Conservation (phyloP, 2,797 vertebrate species). For the Philypnodon macrostomus region DNA sequence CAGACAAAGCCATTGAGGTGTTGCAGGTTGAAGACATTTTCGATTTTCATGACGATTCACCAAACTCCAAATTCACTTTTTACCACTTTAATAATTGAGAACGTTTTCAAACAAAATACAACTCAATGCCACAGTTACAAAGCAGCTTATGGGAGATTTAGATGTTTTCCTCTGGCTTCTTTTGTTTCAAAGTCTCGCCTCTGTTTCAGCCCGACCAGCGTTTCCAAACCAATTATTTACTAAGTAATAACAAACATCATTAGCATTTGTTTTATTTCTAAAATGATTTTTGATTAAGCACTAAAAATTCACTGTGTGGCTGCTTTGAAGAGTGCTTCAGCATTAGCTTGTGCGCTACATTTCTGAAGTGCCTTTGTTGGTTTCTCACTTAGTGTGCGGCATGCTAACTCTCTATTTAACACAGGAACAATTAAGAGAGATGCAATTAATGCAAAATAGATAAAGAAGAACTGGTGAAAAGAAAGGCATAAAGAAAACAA, state of each 20-base stretch:
- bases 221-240: constrained; percentile 28
- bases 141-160: not conserved
- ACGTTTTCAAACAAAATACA: constrained; percentile 2
- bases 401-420: constrained; percentile 45
- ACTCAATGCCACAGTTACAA: constrained; percentile 1
- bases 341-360: constrained; percentile 53
- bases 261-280: constrained; percentile 51
- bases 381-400: constrained; percentile 30
- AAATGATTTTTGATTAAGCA: constrained; percentile 62
- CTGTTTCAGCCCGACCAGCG: not conserved
- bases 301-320: constrained; percentile 43
- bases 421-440: constrained; percentile 51
- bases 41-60: constrained; percentile 1
- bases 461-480: constrained; percentile 65
- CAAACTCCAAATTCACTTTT: constrained; percentile 6
- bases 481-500: constrained; percentile 45
- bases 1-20: constrained; percentile 7
- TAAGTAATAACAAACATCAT: constrained; percentile 49
- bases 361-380: constrained; percentile 54
- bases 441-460: constrained; percentile 70
- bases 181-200: not conserved
- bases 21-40: constrained; percentile 21
- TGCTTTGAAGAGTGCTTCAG: constrained; percentile 49
- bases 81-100: not conserved
- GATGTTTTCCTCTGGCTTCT: constrained; percentile 8